Evolutionary conservation across 2,888 invertebrate species (phyloP).

Genomic region (Trissolcus japonicus): DNA sequence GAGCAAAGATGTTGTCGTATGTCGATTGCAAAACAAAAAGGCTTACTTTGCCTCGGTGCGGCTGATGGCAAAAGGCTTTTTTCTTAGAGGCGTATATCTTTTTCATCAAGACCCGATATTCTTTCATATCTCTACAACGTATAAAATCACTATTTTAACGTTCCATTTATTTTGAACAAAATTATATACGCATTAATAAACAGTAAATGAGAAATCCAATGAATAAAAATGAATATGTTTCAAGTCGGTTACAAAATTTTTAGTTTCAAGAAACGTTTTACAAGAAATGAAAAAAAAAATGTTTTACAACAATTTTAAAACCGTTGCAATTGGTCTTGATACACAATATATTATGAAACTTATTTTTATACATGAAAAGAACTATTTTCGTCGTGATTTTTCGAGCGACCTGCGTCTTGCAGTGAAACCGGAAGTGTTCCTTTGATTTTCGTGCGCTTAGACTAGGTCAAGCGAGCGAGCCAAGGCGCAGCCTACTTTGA

Average conservation of each 20-base stretch:
- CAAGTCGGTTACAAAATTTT: background rate
- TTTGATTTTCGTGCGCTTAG: slow-evolving; percentile 39
- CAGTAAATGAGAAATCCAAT: too few species aligned
- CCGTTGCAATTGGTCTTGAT: too few species aligned
- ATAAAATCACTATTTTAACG: too few species aligned
- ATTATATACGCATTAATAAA: too few species aligned
- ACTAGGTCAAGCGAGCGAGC: slow-evolving; percentile 52
- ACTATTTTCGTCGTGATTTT: background rate
- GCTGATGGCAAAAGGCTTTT: slow-evolving; percentile 14
- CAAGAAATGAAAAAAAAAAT: background rate
- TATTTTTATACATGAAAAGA: background rate
- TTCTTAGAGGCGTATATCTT: slow-evolving; percentile 4
- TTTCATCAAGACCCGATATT: slow-evolving; percentile 1
- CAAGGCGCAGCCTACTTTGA: slow-evolving; percentile 36
- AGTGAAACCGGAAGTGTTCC: slow-evolving; percentile 41
- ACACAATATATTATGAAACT: too few species aligned
- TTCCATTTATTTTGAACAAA: too few species aligned
- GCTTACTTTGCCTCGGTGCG: slow-evolving; percentile 3
- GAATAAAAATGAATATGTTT: too few species aligned
- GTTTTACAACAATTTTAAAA: background rate
- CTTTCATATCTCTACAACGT: background rate
- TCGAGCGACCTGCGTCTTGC: background rate
- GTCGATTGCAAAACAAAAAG: slow-evolving; percentile 12
- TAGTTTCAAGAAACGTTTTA: background rate
- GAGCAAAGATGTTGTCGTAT: slow-evolving; percentile 17